Conservation (phyloP, 2,888 invertebrate species). For the Brenthis hecate region DNA sequence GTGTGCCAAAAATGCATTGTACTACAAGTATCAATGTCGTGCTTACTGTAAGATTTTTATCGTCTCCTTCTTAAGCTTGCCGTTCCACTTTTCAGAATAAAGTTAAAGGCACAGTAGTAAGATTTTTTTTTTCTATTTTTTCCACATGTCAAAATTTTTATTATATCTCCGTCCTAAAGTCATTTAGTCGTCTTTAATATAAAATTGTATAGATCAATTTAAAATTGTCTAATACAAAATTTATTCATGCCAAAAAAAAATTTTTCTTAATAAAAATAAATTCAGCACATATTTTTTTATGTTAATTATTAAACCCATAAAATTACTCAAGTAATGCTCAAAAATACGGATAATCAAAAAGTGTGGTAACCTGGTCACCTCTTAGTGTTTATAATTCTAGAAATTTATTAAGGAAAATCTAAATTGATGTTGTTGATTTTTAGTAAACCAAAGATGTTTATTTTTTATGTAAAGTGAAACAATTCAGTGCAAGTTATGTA, state of each 20-base stretch:
- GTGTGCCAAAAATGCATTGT: constrained; percentile 36
- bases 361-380: constrained; percentile 67
- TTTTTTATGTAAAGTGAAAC: constrained; percentile 64
- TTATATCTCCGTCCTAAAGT: constrained; percentile 78
- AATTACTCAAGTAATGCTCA: constrained; percentile 48
- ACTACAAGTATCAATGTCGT: constrained; percentile 27
- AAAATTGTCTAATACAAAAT: constrained; percentile 6
- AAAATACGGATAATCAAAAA: constrained; percentile 46
- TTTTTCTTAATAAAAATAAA: constrained; percentile 1
- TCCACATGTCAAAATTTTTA: constrained; percentile 45
- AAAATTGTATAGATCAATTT: constrained; percentile 44
- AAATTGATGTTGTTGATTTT: constrained; percentile 65
- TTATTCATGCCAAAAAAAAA: constrained; percentile 2
- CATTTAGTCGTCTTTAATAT: constrained; percentile 70
- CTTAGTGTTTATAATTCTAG: constrained; percentile 48
- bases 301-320: constrained; percentile 11
- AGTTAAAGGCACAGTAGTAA: constrained; percentile 1
- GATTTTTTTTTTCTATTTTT: constrained; percentile 25
- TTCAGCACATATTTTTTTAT: background rate
- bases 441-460: constrained; percentile 79
- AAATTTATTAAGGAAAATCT: constrained; percentile 55
- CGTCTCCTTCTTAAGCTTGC: constrained; percentile 13
- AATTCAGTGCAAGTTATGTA: constrained; percentile 68
- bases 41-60: constrained; percentile 20
- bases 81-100: constrained; percentile 5